Conservation (phyloP, 2,797 vertebrate genomes). For the Tokudaia tokunoshimensis region DNA sequence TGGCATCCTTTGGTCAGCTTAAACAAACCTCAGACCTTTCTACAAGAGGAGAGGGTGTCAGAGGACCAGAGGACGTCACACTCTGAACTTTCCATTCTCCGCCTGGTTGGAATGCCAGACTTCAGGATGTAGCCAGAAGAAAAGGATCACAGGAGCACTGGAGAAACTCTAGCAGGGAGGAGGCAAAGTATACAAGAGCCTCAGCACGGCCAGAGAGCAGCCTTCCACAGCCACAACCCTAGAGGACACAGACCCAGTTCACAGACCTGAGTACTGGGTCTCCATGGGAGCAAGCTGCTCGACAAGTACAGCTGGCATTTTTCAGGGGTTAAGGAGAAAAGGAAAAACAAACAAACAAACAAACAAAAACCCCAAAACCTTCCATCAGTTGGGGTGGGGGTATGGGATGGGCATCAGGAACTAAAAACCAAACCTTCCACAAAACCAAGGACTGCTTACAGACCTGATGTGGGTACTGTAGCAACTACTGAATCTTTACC, state of each 20-base stretch:
- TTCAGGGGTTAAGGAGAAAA: not conserved
- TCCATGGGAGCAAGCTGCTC: not conserved
- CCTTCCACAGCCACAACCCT: not conserved
- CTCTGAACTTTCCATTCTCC: conserved; percentile 83
- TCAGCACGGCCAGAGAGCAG: not conserved
- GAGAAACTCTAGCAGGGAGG: not conserved
- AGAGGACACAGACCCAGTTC: not conserved
- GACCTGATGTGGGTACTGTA: not conserved
- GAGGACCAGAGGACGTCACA: conserved; percentile 82
- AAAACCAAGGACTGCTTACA: conserved; percentile 7
- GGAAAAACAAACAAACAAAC: not conserved
- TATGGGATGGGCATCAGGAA: not conserved
- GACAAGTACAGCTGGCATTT: not conserved
- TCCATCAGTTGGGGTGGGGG: no score
- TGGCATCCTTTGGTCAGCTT: conserved; percentile 77
- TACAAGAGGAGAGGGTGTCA: conserved; percentile 45
- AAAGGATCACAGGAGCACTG: conserved; percentile 56
- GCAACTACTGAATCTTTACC: conserved; percentile 33
- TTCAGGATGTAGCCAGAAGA: conserved; percentile 52
- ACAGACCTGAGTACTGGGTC: not conserved
- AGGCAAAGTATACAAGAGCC: conserved; percentile 1
- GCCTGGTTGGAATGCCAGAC: conserved; percentile 67
- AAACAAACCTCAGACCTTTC: conserved; percentile 82
- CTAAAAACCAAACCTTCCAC: not conserved
- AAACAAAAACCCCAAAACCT: not conserved